phyloP scores from a whole-genome alignment of 2,888 invertebrate genomes.

The Cryptophagus acutangulus region DNA sequence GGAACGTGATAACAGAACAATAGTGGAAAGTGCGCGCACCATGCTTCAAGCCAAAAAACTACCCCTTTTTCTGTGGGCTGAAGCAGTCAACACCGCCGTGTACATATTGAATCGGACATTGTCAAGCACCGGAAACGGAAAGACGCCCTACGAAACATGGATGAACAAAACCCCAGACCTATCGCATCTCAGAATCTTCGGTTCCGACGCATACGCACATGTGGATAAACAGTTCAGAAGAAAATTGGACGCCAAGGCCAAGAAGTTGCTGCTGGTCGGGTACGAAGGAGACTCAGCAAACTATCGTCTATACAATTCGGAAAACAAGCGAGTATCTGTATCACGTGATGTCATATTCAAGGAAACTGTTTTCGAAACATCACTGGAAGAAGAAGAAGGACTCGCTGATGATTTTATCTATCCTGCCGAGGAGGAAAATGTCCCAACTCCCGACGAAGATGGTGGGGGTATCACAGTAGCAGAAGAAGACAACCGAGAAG shows the following conservation, averaged over 20 bases:
- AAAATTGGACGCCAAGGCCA: constrained; percentile 17
- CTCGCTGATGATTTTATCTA: no score
- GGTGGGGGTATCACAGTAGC: no score
- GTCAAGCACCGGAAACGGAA: constrained; percentile 3
- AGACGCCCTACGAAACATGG: constrained; percentile 25
- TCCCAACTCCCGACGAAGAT: no score
- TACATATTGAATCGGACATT: constrained; percentile 29
- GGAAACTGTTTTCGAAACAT: constrained; percentile 15
- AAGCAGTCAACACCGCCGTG: constrained; percentile 37
- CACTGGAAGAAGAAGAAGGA: background rate
- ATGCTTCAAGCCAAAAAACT: constrained; percentile 30
- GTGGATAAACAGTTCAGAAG: constrained; percentile 13
- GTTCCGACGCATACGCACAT: constrained; percentile 17
- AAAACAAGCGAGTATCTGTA: constrained; percentile 22
- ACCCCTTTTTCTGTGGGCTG: constrained; percentile 36
- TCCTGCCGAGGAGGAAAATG: no score
- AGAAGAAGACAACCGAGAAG: no score
- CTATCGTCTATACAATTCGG: constrained; percentile 26
- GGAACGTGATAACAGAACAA: constrained; percentile 16
- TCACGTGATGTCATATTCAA: constrained; percentile 27
- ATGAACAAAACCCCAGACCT: constrained; percentile 21
- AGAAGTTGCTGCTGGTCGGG: constrained; percentile 18
- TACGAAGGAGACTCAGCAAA: constrained; percentile 21
- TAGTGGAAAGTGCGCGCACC: constrained; percentile 17
- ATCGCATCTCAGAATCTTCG: constrained; percentile 22